phyloP scores from a whole-genome alignment of 2,113 vertebrate genomes.

The Saccopteryx leptura region DNA sequence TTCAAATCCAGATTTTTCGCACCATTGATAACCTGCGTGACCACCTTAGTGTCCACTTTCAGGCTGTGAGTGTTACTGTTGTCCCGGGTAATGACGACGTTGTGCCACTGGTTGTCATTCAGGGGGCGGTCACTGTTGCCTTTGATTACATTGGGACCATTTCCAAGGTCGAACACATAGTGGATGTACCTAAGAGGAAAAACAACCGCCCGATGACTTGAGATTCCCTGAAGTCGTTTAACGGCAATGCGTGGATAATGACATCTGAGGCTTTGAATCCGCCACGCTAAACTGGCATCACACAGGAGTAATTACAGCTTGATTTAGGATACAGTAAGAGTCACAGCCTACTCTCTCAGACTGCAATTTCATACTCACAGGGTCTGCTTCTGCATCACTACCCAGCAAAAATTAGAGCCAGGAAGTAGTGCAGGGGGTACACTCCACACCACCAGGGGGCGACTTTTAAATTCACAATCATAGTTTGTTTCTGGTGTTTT shows the following conservation, averaged over 20 bases:
- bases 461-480: background rate
- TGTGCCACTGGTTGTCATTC: constrained; percentile 99
- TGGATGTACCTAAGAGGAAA: constrained; percentile 94
- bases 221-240: background rate
- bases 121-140: constrained; percentile 96
- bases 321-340: background rate
- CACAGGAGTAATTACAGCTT: background rate
- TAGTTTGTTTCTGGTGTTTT: background rate
- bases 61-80: constrained; percentile 98
- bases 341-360: background rate
- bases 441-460: background rate
- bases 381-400: background rate
- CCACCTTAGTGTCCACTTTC: constrained; percentile 96
- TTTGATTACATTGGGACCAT: constrained; percentile 98
- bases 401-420: background rate
- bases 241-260: accelerated
- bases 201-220: background rate
- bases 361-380: background rate
- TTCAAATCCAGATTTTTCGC: constrained; percentile 99
- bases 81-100: constrained; percentile 97
- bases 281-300: background rate
- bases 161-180: constrained; percentile 99
- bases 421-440: background rate
- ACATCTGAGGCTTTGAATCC: background rate
- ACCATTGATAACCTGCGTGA: constrained; percentile 98